These are phyloP conservation scores for Caradrina clavipalpis DNA, from an alignment of 2,888 invertebrate species.

Conservation along the genomic window DNA sequence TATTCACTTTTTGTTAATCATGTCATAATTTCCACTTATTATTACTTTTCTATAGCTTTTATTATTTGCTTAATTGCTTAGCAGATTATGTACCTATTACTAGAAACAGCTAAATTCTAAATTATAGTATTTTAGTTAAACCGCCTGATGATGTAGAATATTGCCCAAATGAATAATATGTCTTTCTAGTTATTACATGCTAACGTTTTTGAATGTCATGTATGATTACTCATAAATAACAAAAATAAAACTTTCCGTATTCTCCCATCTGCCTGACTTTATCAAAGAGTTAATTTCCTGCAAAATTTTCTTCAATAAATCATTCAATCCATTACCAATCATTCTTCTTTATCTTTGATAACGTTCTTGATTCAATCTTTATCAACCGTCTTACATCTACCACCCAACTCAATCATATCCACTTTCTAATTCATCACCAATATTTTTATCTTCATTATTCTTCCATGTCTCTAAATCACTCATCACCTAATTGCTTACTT, in stretches of 20 bases:
- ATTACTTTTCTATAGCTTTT: not conserved
- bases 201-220: too few relatives aligned
- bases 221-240: too few relatives aligned
- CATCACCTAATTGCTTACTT: not conserved
- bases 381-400: not conserved
- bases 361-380: not conserved
- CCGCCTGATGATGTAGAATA: too few relatives aligned
- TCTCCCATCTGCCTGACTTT: not conserved
- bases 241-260: too few relatives aligned
- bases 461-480: not conserved
- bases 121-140: too few relatives aligned
- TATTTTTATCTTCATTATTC: not conserved
- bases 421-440: too few relatives aligned
- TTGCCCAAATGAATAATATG: too few relatives aligned
- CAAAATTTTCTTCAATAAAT: too few relatives aligned
- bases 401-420: not conserved
- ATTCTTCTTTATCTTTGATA: not conserved
- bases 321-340: too few relatives aligned
- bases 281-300: not conserved
- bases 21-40: not conserved
- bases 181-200: too few relatives aligned
- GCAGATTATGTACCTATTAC: too few relatives aligned
- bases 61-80: not conserved
- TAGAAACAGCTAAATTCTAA: too few relatives aligned
- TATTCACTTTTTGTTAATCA: not conserved